Evolutionary conservation across 2,888 invertebrate species (phyloP), one percentile per base, ranked within the genome.

Genomic region (Parthenolecanium corni): DNA sequence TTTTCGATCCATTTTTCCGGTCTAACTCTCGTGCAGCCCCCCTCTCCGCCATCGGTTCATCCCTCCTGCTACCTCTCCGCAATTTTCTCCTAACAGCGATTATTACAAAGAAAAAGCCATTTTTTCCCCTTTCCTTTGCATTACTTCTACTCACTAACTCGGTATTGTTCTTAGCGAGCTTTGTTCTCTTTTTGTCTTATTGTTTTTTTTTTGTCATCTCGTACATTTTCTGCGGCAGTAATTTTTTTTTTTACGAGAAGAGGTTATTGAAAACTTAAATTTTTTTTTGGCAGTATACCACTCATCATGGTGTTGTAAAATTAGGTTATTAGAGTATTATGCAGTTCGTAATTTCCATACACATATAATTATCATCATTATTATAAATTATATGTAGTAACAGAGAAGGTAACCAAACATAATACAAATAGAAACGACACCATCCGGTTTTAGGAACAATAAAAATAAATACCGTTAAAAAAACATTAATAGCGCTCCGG

Each of bases 81-180:
- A 44, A 44, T 44, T n/a, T 25, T 42, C 44, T 18, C n/a, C 44
- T 14, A 42, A 24, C 24, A 56, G 42, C 56, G 56, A 56, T 56
- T 56, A 56, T 56, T 46, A 42, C 56, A 46, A 56, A 56, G 56
- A 56, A 56, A 56, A 56, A 56, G 56, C 56, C 56, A 44, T 56
- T 56, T 56, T 56, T 56, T 56, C 24, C 44, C 24, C 42, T 56
- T 44, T 56, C 9, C 44, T 56, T 23, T 46, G 44, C 56, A 44
- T 56, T 46, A 44, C 44, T 56, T 46, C 46, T 21, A 24, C 46
- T 46, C 42, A 24, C 56, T 56, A 31, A 42, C 42, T 46, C 25
- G 42, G n/a, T 46, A 42, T 56, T 56, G 56, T 56, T 56, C 25
- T 46, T 44, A 56, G 56, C 56, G 16, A 21, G 56, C 16, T 14